A percentile compares a stretch with the other conserved stretches of the same genome.
Evolutionary conservation across 2,113 vertebrate genomes (phyloP).

Genomic region (Ivindomyrus marchei): DNA sequence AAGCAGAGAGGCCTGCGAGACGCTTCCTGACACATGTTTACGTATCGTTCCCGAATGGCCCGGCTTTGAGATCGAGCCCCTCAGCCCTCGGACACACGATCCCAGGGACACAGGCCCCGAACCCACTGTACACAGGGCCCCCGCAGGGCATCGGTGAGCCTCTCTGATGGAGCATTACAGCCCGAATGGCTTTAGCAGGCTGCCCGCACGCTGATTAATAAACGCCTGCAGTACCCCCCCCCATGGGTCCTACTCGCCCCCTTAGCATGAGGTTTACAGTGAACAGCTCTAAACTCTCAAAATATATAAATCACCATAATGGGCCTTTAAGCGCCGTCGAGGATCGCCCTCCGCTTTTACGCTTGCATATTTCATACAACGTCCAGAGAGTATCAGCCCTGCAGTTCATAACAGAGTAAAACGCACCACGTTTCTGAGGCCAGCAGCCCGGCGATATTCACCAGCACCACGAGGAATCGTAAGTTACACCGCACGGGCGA

Average conservation of each 20-base stretch:
- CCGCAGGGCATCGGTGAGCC: neutral
- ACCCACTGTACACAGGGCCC: neutral
- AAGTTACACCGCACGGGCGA: neutral
- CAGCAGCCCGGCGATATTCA: neutral
- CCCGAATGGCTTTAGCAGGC: slow-evolving; percentile 25
- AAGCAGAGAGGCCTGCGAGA: neutral
- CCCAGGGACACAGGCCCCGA: neutral
- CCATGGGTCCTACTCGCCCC: slow-evolving; percentile 27
- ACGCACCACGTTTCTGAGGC: neutral
- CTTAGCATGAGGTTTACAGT: slow-evolving; percentile 44
- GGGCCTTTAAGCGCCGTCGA: slow-evolving; percentile 26
- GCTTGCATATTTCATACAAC: slow-evolving; percentile 29
- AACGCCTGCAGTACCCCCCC: slow-evolving; percentile 29
- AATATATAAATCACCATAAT: slow-evolving; percentile 43
- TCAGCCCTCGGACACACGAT: neutral
- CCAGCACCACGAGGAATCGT: neutral
- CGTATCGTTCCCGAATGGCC: neutral
- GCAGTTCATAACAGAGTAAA: neutral
- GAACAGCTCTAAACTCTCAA: slow-evolving; percentile 27
- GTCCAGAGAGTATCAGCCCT: neutral
- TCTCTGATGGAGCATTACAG: neutral
- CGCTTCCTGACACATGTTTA: neutral
- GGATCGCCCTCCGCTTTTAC: slow-evolving; percentile 21
- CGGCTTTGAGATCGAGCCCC: neutral
- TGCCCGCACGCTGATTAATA: slow-evolving; percentile 24